Percentiles rank a stretch among this genome's conserved stretches.
Evolutionary conservation across 2,797 vertebrate genomes (phyloP).

Genomic region (Poeciliopsis paucimaculata): DNA sequence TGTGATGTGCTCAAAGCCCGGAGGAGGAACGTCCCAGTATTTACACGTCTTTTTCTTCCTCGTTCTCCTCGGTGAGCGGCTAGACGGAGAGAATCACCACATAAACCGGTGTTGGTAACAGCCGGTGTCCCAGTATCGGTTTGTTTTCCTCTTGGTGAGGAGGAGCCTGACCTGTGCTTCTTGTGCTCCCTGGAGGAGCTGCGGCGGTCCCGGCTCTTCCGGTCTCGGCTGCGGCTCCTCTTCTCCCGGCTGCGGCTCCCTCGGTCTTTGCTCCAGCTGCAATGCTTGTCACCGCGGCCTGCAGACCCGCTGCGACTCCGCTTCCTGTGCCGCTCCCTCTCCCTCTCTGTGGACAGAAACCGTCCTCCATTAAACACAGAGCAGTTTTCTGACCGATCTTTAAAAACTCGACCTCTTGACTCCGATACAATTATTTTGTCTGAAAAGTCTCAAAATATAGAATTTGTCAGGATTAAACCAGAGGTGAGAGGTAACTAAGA

Average conservation of each 20-base stretch:
- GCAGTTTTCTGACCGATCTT: too few relatives aligned
- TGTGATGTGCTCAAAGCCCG: slow-evolving; percentile 82
- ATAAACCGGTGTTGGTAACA: background rate
- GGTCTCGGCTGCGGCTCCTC: slow-evolving; percentile 77
- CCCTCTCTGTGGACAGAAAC: slow-evolving; percentile 65
- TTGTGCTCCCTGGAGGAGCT: slow-evolving; percentile 80
- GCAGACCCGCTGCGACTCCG: slow-evolving; percentile 74
- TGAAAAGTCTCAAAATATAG: too few relatives aligned
- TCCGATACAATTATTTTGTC: too few relatives aligned
- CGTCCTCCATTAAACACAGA: background rate
- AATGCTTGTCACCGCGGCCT: slow-evolving; percentile 70
- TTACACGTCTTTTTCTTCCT: slow-evolving; percentile 78
- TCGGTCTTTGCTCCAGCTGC: slow-evolving; percentile 77
- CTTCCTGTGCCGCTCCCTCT: slow-evolving; percentile 77
- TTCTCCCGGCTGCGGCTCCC: slow-evolving; percentile 78
- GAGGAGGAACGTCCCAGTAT: slow-evolving; percentile 82
- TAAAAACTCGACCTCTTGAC: background rate
- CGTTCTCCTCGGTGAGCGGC: slow-evolving; percentile 76
- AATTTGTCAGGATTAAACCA: too few relatives aligned
- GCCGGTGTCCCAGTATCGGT: too few relatives aligned
- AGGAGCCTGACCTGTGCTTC: slow-evolving; percentile 74
- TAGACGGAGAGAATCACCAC: slow-evolving; percentile 23
- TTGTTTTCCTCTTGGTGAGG: background rate
- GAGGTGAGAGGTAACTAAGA: background rate
- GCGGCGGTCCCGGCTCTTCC: slow-evolving; percentile 73